Evolutionary conservation across 2,113 vertebrate genomes (phyloP).

Genomic region (Halcyon senegalensis): DNA sequence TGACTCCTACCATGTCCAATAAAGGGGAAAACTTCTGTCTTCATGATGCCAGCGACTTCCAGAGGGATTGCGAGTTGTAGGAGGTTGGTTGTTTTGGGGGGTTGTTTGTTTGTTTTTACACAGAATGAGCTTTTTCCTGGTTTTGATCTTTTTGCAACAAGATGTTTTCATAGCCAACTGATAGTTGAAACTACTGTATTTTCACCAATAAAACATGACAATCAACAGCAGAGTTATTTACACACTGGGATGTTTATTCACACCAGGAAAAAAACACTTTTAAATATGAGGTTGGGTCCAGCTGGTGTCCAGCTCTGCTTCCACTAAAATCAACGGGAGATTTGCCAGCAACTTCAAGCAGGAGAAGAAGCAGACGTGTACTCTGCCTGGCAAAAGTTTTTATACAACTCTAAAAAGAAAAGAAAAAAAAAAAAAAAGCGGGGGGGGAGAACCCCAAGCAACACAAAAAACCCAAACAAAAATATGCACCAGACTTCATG

Average conservation of each 20-base stretch:
- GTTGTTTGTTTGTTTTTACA: constrained; percentile 5
- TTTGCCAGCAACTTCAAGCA: constrained; percentile 6
- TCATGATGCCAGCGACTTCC: neutral
- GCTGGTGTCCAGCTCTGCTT: constrained; percentile 17
- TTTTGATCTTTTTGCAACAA: constrained; percentile 26
- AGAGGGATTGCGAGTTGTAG: fast-evolving
- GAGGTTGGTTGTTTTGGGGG: neutral
- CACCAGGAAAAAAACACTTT: neutral
- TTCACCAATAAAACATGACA: constrained; percentile 1
- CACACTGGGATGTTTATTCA: neutral
- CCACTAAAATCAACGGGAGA: neutral
- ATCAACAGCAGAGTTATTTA: neutral
- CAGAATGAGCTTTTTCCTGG: neutral
- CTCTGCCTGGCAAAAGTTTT: neutral
- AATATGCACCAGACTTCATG: constrained; percentile 49
- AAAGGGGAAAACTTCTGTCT: neutral
- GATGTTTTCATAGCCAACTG: constrained; percentile 1
- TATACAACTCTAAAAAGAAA: neutral
- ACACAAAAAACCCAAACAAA: neutral
- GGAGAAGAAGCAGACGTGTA: neutral
- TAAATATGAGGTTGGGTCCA: constrained; percentile 2
- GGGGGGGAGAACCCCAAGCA: too few species aligned
- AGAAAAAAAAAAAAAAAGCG: neutral
- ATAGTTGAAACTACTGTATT: constrained; percentile 3
- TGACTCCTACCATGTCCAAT: neutral